Evolutionary conservation across 2,888 invertebrate species (phyloP).

Genomic region (Drosophila ochracea): DNA sequence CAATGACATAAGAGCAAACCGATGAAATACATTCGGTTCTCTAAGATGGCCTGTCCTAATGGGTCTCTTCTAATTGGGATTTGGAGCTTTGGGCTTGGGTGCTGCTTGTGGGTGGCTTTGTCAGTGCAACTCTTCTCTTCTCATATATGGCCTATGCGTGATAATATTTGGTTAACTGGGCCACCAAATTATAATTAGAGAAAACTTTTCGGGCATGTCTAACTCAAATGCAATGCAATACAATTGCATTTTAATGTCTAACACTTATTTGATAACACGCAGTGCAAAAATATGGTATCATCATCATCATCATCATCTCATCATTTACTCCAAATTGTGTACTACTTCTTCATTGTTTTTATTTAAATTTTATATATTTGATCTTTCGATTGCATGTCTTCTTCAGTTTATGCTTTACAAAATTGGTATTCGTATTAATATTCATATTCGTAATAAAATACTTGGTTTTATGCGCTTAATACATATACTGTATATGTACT

Average conservation of each 20-base stretch:
- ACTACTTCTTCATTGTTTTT: slow-evolving; percentile 3
- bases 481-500: slow-evolving; percentile 18
- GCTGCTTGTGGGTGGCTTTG: slow-evolving; percentile 25
- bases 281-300: slow-evolving; percentile 72
- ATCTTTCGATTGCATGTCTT: slow-evolving; percentile 3
- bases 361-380: slow-evolving; percentile 8
- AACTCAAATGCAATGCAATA: slow-evolving; percentile 51
- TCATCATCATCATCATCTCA: slow-evolving; percentile 18
- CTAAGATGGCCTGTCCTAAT: slow-evolving; percentile 18
- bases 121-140: slow-evolving; percentile 26
- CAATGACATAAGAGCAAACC: slow-evolving; percentile 41
- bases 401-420: slow-evolving; percentile 21
- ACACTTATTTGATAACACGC: slow-evolving; percentile 77
- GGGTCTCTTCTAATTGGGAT: not conserved
- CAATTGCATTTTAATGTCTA: slow-evolving; percentile 67
- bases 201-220: slow-evolving; percentile 17
- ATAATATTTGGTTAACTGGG: slow-evolving; percentile 25
- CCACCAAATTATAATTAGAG: slow-evolving; percentile 17
- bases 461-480: slow-evolving; percentile 23
- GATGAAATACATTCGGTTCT: slow-evolving; percentile 10
- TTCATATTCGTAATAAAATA: slow-evolving; percentile 21
- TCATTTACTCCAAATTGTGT: slow-evolving; percentile 27
- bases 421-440: slow-evolving; percentile 23
- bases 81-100: not conserved
- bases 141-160: slow-evolving; percentile 5